A percentile compares a stretch with the other conserved stretches of the same genome.
These are phyloP conservation scores for Pachycephus smyrnensis DNA, from an alignment of 2,888 invertebrate genomes.

Conservation along the genomic window DNA sequence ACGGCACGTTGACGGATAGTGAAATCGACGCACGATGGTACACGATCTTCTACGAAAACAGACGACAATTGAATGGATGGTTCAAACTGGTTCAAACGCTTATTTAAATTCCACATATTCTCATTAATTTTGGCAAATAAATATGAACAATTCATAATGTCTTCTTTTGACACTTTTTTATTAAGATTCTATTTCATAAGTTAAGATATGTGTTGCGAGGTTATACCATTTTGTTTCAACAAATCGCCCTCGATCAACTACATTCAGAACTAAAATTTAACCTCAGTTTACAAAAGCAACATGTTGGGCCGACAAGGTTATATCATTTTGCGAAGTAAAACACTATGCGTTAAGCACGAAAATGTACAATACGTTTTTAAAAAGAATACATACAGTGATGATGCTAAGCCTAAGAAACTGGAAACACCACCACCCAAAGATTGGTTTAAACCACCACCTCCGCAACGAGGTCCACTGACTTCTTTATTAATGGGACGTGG, in stretches of 20 bases:
- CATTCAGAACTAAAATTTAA: neutral
- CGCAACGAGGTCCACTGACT: neutral
- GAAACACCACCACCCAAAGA: neutral
- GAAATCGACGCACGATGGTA: neutral
- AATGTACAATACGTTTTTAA: neutral
- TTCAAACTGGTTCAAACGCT: neutral
- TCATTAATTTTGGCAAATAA: neutral
- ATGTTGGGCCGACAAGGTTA: neutral
- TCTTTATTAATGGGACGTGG: neutral
- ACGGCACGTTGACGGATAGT: neutral
- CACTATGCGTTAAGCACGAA: neutral
- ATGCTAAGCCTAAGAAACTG: neutral
- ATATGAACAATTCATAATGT: neutral
- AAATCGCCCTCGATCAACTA: neutral
- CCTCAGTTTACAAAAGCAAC: neutral
- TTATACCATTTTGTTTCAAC: neutral
- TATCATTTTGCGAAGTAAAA: neutral
- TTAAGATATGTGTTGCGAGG: neutral
- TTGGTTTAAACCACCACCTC: neutral
- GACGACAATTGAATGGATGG: neutral
- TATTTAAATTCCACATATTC: neutral
- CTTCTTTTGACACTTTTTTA: neutral
- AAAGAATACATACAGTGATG: neutral
- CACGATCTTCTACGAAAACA: neutral
- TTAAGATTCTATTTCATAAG: neutral